Evolutionary conservation across 2,113 vertebrate species (phyloP).

Genomic region (Albula goreensis): DNA sequence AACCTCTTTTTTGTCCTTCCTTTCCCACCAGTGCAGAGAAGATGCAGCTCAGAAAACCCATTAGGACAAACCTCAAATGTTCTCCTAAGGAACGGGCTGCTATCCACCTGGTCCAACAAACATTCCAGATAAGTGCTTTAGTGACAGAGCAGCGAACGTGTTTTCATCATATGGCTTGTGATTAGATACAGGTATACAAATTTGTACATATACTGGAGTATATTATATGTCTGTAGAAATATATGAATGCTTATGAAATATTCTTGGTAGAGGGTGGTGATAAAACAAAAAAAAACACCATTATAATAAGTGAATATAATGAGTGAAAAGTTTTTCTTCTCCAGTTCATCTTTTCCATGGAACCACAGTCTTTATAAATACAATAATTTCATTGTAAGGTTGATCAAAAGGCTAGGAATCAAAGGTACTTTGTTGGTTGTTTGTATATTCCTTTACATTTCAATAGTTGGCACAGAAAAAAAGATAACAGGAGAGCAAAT

Average conservation of each 20-base stretch:
- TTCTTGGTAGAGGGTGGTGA: background rate
- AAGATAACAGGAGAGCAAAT: slow-evolving; percentile 41
- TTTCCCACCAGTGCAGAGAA: background rate
- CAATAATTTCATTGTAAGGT: slow-evolving; percentile 40
- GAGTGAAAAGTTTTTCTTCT: background rate
- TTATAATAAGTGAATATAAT: background rate
- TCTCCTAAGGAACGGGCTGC: background rate
- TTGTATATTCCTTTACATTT: slow-evolving; percentile 37
- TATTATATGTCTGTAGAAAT: slow-evolving; percentile 15
- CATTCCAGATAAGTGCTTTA: background rate
- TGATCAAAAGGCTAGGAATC: slow-evolving; percentile 42
- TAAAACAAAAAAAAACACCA: background rate
- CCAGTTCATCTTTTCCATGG: background rate
- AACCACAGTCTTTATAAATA: slow-evolving; percentile 14
- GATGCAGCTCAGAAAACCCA: background rate
- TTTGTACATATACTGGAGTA: background rate
- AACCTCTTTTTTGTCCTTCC: no score
- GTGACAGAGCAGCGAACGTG: background rate
- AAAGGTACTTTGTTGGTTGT: slow-evolving; percentile 35
- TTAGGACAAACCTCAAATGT: background rate
- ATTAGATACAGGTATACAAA: background rate
- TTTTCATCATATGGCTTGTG: background rate
- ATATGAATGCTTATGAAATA: background rate
- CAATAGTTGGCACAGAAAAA: slow-evolving; percentile 42
- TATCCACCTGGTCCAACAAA: background rate